These are phyloP conservation scores for Sitta carolinensis DNA, from an alignment of 2,797 vertebrate species.

Conservation along the genomic window DNA sequence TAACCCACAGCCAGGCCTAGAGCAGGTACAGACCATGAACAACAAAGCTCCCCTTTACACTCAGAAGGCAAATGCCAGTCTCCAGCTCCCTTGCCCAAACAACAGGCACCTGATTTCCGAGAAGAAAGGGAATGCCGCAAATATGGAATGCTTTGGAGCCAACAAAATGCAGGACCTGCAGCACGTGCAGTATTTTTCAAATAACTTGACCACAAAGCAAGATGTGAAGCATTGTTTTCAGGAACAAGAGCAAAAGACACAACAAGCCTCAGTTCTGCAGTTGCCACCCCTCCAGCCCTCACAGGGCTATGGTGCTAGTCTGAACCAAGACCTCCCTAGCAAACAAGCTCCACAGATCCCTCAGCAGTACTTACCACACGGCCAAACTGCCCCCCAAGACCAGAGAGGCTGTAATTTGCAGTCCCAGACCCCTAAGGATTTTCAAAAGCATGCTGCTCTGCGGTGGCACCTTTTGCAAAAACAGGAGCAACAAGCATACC, in stretches of 20 bases:
- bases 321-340: slow-evolving; percentile 73
- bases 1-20: slow-evolving; percentile 75
- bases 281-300: slow-evolving; percentile 74
- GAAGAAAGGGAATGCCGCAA: slow-evolving; percentile 58
- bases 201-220: slow-evolving; percentile 78
- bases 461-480: slow-evolving; percentile 90
- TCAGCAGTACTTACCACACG: slow-evolving; percentile 71
- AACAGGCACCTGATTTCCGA: slow-evolving; percentile 63
- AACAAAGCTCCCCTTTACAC: slow-evolving; percentile 65
- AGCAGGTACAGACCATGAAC: slow-evolving; percentile 74
- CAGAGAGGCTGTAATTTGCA: slow-evolving; percentile 62
- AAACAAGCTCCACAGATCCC: slow-evolving; percentile 54
- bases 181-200: slow-evolving; percentile 77
- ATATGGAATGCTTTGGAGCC: slow-evolving; percentile 39
- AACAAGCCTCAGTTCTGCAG: slow-evolving; percentile 72
- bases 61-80: slow-evolving; percentile 65
- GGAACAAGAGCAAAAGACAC: slow-evolving; percentile 67
- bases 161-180: slow-evolving; percentile 71
- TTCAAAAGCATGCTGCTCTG: slow-evolving; percentile 88
- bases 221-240: slow-evolving; percentile 77
- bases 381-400: slow-evolving; percentile 58
- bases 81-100: slow-evolving; percentile 74
- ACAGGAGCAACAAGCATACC: slow-evolving; percentile 84
- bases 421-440: slow-evolving; percentile 77
- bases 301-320: slow-evolving; percentile 73